Evolutionary conservation across 2,797 vertebrate genomes (phyloP).

Genomic region (Clamator glandarius): DNA sequence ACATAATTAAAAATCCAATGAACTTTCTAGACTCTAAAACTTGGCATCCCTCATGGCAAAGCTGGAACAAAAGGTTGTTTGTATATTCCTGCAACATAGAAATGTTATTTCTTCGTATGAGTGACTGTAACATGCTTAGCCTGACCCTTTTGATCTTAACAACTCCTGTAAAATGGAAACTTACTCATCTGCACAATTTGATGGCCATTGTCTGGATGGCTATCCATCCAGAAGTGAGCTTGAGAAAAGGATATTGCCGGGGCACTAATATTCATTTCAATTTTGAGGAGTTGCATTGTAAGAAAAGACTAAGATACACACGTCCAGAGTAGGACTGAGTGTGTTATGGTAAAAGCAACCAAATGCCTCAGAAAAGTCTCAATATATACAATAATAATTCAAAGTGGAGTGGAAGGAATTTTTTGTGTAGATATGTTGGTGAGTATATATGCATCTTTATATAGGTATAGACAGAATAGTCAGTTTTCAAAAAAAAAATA

Average conservation of each 20-base stretch:
- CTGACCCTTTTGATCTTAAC: neutral
- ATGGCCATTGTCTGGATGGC: neutral
- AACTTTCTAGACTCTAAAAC: neutral
- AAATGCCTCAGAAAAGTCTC: neutral
- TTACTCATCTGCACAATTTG: neutral
- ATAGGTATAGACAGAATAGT: neutral
- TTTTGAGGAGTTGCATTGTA: neutral
- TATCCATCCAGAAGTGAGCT: neutral
- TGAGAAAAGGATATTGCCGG: neutral
- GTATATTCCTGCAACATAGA: neutral
- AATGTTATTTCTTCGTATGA: neutral
- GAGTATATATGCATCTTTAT: neutral
- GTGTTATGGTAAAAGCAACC: neutral
- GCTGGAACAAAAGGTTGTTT: neutral
- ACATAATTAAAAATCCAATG: too few relatives aligned
- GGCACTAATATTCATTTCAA: neutral
- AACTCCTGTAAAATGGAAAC: neutral
- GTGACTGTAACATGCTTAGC: neutral
- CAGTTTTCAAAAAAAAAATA: neutral
- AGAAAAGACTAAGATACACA: neutral
- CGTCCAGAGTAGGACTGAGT: neutral
- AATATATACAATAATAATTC: neutral
- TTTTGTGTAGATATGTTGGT: accelerated
- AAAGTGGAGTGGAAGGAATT: neutral
- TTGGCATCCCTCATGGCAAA: neutral